Evolutionary conservation across 2,888 invertebrate species (phyloP), one percentile per base, ranked within the genome.

Genomic region (Noctua janthina): DNA sequence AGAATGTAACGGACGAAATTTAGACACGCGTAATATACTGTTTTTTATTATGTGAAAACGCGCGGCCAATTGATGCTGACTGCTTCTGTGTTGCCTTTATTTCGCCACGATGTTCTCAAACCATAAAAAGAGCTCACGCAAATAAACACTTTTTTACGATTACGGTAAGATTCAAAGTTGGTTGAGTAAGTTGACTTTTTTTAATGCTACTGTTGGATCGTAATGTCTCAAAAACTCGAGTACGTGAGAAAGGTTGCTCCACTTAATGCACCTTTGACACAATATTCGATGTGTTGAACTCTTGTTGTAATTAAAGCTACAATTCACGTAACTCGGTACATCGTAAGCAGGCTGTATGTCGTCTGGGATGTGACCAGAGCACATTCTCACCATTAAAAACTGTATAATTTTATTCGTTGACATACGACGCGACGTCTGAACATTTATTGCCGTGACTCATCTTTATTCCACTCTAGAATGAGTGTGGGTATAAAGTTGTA

Each of bases 301-400:
- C 90, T 87, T 87, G 86, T 83, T 89, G 93, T 96, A 95, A 95
- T 96, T 96, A 95, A 94, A 92, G 89, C 88, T 86, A 88, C 86
- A 88, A 86, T 92, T 91, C 92, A 92, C 91, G 92, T 91, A 92
- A 89, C 87, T 15, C 79, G 77, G 81, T 74, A 83, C 85, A 87
- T 91, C 88, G 82, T 90, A 88, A 90, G 86, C 78, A 79, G 81
- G 76, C n/a, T 86, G 81, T 85, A 90, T 87, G 88, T 87, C 84
- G 82, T 88, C 89, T 88, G 88, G 68, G 89, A 89, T 91, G 91
- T 91, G 89, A 85, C 90, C 86, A 87, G 75, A 88, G 82, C 86
- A 88, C 86, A 91, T 94, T 95, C 95, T 92, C 94, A 95, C 93
- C 93, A 93, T 95, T 92, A 94, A 92, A 93, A 94, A 93, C 93